Conservation (phyloP, 2,113 vertebrate genomes). For the Vombatus ursinus region DNA sequence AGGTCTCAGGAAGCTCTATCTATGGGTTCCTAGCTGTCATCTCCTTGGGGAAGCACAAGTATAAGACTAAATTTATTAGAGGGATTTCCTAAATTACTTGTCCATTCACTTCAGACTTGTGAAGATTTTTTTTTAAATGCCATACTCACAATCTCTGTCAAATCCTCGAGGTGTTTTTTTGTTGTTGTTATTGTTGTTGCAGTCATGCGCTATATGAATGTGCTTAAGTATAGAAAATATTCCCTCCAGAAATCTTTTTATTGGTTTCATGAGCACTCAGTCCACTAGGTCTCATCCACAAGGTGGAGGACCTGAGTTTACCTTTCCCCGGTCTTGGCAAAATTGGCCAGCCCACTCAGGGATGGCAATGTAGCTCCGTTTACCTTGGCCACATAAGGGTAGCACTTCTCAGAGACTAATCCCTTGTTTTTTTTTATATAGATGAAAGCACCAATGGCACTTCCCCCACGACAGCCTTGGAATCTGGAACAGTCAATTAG, state of each 20-base stretch:
- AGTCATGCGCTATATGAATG: not conserved
- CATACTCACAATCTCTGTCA: not conserved
- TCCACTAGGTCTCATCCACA: not conserved
- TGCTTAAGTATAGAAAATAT: not conserved
- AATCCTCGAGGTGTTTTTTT: not conserved
- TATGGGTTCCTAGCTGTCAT: not conserved
- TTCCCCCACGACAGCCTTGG: slow-evolving; percentile 34
- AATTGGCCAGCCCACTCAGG: not conserved
- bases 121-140: not conserved
- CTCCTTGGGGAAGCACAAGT: not conserved
- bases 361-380: not conserved
- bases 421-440: slow-evolving; percentile 70
- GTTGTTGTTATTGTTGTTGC: not conserved
- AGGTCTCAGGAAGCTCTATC: not conserved
- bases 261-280: too few relatives aligned
- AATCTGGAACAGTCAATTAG: slow-evolving; percentile 78
- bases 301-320: not conserved
- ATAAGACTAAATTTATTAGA: not conserved
- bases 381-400: slow-evolving; percentile 73
- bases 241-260: not conserved
- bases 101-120: not conserved
- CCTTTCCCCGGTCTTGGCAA: not conserved
- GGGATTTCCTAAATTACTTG: not conserved
- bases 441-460: slow-evolving; percentile 53
- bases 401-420: slow-evolving; percentile 64